These are phyloP conservation scores for Aricia artaxerxes DNA, from an alignment of 2,888 invertebrate species.

Conservation along the genomic window DNA sequence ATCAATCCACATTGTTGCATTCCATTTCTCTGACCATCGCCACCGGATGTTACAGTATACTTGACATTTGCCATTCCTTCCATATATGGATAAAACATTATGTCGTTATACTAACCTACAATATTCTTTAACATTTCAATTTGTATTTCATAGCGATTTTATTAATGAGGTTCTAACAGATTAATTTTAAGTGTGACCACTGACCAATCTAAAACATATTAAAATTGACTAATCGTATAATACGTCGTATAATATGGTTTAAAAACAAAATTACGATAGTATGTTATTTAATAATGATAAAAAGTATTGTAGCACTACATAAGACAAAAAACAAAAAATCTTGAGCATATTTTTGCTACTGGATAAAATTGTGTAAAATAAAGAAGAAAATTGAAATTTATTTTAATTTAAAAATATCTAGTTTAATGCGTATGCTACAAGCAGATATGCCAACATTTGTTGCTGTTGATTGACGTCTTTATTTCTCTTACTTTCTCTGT, in stretches of 20 bases:
- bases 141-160: neutral
- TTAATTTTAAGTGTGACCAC: neutral
- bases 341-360: too few relatives aligned
- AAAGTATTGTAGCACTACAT: too few relatives aligned
- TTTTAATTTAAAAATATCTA: too few relatives aligned
- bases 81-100: neutral
- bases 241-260: neutral
- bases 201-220: neutral
- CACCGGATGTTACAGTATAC: slow-evolving; percentile 18
- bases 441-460: neutral
- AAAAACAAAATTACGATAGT: neutral
- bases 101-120: slow-evolving; percentile 10
- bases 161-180: slow-evolving; percentile 4
- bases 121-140: slow-evolving; percentile 14
- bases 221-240: neutral
- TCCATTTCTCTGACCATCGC: slow-evolving; percentile 11
- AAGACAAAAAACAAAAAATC: too few relatives aligned
- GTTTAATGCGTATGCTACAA: neutral
- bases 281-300: too few relatives aligned
- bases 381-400: too few relatives aligned
- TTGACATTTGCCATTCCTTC: slow-evolving; percentile 28
- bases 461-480: neutral
- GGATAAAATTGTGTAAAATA: too few relatives aligned
- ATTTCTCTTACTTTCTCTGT: slow-evolving; percentile 3
- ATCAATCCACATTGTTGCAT: neutral